Evolutionary conservation across 2,113 vertebrate genomes (phyloP).

Genomic region (Lepus timidus): DNA sequence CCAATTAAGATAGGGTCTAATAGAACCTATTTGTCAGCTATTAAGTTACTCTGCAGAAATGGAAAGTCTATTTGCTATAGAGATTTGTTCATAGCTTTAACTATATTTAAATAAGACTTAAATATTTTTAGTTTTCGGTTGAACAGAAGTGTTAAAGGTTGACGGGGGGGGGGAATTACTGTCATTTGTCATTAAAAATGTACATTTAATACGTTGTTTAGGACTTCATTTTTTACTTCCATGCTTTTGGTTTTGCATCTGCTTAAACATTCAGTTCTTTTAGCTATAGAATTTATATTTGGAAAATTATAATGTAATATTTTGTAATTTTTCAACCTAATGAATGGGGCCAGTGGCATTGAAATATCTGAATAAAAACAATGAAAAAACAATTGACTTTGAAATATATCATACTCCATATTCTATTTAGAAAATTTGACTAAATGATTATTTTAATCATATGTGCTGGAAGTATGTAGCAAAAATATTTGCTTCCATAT

Average conservation of each 20-base stretch:
- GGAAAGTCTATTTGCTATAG: conserved; percentile 58
- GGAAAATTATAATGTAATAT: conserved; percentile 20
- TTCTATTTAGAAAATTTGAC: conserved; percentile 7
- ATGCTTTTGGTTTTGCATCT: conserved; percentile 1
- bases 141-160: conserved; percentile 11
- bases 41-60: conserved; percentile 66
- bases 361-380: background rate
- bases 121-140: conserved; percentile 51
- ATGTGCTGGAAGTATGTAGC: background rate
- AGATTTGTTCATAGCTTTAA: conserved; percentile 71
- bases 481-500: background rate
- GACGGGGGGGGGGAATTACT: conserved; percentile 3
- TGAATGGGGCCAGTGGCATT: background rate
- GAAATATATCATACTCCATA: background rate
- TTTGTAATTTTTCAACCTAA: conserved; percentile 33
- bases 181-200: background rate
- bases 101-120: conserved; percentile 55
- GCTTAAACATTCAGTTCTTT: conserved; percentile 18
- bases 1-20: conserved; percentile 76
- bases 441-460: background rate
- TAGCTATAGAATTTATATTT: conserved; percentile 32
- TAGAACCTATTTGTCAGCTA: conserved; percentile 70
- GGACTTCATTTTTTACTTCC: background rate
- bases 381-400: background rate
- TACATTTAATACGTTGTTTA: background rate